Evolutionary conservation across 53 echinoderm and acorn worm species (phyloP).

Genomic region (Holothuria scabra): DNA sequence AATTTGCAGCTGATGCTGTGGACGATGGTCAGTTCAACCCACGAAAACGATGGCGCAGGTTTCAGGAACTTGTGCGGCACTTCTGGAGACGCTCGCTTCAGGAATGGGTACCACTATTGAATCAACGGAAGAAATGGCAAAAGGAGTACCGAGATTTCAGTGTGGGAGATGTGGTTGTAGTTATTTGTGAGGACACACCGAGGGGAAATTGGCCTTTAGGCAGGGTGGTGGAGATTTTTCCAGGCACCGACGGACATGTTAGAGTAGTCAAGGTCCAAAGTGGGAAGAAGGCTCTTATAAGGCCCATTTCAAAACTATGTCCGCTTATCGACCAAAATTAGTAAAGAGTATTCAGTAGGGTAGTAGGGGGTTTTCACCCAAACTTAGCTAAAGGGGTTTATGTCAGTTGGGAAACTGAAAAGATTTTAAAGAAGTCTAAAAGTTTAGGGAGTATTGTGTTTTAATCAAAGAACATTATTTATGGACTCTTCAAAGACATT

Average conservation of each 20-base stretch:
- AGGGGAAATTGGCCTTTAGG: conserved; percentile 47
- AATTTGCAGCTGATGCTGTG: conserved; percentile 3
- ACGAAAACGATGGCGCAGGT: conserved; percentile 41
- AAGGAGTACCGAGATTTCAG: not conserved
- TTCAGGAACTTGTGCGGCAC: conserved; percentile 44
- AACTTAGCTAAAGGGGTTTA: too few species aligned
- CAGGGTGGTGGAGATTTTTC: conserved; percentile 29
- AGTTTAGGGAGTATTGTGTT: too few species aligned
- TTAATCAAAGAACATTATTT: too few species aligned
- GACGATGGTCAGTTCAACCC: conserved; percentile 15
- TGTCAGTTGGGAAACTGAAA: too few species aligned
- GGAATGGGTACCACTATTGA: conserved; percentile 17
- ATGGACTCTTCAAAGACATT: too few species aligned
- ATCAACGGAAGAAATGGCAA: not conserved
- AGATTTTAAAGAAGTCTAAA: too few species aligned
- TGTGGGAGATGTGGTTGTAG: conserved; percentile 18
- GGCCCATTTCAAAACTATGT: conserved; percentile 19
- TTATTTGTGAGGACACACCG: conserved; percentile 1
- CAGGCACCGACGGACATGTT: conserved; percentile 45
- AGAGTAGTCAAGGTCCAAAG: conserved; percentile 42
- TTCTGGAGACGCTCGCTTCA: not conserved
- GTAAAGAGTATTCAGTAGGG: not conserved
- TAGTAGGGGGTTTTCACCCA: too few species aligned
- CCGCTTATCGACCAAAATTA: not conserved
- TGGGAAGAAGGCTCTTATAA: conserved; percentile 19